Percentiles rank a stretch among this genome's conserved stretches.
These are phyloP conservation scores for Cabera pusaria DNA, from an alignment of 2,888 invertebrate species.

Conservation along the genomic window DNA sequence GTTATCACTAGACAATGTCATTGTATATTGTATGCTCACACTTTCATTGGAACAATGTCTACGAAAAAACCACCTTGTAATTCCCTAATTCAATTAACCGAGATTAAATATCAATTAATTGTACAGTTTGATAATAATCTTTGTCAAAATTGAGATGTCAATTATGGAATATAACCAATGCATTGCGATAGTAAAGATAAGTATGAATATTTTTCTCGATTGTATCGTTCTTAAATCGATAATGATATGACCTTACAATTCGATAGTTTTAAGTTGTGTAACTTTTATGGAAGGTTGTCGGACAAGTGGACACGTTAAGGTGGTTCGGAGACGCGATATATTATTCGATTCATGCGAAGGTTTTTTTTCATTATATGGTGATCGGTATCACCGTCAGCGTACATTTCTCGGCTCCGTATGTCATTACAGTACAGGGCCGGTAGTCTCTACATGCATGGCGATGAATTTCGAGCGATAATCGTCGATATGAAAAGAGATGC, in stretches of 20 bases:
- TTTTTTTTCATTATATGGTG: no score
- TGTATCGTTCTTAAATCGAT: constrained; percentile 24
- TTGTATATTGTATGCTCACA: no score
- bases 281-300: constrained; percentile 40
- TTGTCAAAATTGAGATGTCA: constrained; percentile 29
- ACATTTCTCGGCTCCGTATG: no score
- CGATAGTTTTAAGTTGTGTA: constrained; percentile 38
- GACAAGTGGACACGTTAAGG: constrained; percentile 20
- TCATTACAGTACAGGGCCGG: no score
- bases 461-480: no score
- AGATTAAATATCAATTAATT: constrained; percentile 15
- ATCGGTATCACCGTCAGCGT: no score
- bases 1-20: no score
- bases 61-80: constrained; percentile 7
- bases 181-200: constrained; percentile 25
- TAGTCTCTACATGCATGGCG: no score
- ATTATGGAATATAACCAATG: constrained; percentile 22
- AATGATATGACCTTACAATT: constrained; percentile 36
- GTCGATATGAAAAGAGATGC: no score
- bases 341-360: no score
- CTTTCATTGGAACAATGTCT: no score
- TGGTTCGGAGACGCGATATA: neutral
- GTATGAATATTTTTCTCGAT: constrained; percentile 24
- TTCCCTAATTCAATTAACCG: constrained; percentile 19
- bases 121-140: constrained; percentile 18